Conservation (phyloP, 2,888 invertebrate species). For the Thelaira solivaga region DNA sequence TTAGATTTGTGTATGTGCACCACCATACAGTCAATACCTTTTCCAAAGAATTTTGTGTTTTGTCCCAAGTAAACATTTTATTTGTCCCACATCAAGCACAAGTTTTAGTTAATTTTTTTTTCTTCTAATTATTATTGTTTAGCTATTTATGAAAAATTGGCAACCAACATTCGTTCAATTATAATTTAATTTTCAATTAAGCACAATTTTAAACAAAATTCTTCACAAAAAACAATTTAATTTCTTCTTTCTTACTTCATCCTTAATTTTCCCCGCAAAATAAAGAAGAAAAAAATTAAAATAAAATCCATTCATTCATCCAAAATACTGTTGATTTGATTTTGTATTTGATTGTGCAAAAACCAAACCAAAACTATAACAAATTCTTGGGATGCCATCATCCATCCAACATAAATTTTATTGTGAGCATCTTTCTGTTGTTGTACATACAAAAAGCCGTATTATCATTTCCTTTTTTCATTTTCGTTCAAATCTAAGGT, state of each 20-base stretch:
- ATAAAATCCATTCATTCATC: too few relatives aligned
- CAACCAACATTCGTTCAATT: constrained; percentile 5
- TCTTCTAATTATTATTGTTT: constrained; percentile 24
- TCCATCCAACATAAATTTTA: constrained; percentile 40
- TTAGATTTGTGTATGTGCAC: constrained; percentile 48
- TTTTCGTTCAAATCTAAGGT: constrained; percentile 58
- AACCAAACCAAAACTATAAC: constrained; percentile 6
- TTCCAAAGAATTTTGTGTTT: constrained; percentile 25
- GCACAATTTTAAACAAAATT: constrained; percentile 43
- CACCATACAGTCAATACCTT: background rate
- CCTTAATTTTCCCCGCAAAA: constrained; percentile 16
- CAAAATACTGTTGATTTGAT: constrained; percentile 60
- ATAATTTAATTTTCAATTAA: constrained; percentile 16
- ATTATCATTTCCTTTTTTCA: constrained; percentile 59
- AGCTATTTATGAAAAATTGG: constrained; percentile 61
- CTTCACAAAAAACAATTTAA: background rate
- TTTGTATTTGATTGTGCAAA: constrained; percentile 49
- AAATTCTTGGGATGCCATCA: constrained; percentile 53
- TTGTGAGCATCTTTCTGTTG: constrained; percentile 46
- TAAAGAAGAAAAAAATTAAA: background rate
- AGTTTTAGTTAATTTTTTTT: constrained; percentile 24
- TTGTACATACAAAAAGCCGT: constrained; percentile 62
- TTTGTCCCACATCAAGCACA: constrained; percentile 34
- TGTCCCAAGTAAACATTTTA: constrained; percentile 6
- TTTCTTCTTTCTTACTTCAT: constrained; percentile 25